Base-by-base conservation (phyloP, 2,888 invertebrate species). In the Chymomyza procnemis region DNA sequence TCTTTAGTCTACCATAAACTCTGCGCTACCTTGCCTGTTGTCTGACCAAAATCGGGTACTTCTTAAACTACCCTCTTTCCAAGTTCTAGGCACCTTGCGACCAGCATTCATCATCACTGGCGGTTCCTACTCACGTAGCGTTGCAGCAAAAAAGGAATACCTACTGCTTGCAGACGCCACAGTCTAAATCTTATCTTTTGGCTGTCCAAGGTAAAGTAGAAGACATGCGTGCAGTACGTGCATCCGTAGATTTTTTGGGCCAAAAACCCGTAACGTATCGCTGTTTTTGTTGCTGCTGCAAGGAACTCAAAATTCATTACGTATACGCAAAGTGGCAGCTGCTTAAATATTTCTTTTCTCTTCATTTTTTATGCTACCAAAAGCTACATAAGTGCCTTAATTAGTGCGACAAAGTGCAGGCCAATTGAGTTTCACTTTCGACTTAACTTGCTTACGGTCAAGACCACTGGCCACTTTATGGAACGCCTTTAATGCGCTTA, bases 381-480 rank as follows among this genome's bases (percentile, higher is more conserved):
- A 62, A 8, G 34, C 47, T 70, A 68, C 57, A 63, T 84, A 84
- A 74, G 65, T 75, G 72, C 75, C 77, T 79, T 87, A 83, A 83
- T 83, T 87, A 82, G 80, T 68, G 72, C 64, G 62, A 75, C 77
- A 76, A 84, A 88, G 72, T 81, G 82, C 73, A 74, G 67, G 65
- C 66, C 81, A 86, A 83, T 88, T 69, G 68, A 67, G 76, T 64
- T 66, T 50, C 55, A 58, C 16, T 69, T 47, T 22, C 19, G 18
- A 9, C 54, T 19, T 14, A 16, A 14, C 22, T 47, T 21, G 58
- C 22, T 48, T 64, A 48, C 52, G 57, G 58, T 50, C 54, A 54
- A 21, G 6, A 50, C 48, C 18, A 50, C 9, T 18, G 16, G 16
- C 48, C 16, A 18, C 16, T 50, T 18, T 18, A 50, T 18, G 16